phyloP scores from a whole-genome alignment of 2,797 vertebrate genomes.

The Megalops cyprinoides region DNA sequence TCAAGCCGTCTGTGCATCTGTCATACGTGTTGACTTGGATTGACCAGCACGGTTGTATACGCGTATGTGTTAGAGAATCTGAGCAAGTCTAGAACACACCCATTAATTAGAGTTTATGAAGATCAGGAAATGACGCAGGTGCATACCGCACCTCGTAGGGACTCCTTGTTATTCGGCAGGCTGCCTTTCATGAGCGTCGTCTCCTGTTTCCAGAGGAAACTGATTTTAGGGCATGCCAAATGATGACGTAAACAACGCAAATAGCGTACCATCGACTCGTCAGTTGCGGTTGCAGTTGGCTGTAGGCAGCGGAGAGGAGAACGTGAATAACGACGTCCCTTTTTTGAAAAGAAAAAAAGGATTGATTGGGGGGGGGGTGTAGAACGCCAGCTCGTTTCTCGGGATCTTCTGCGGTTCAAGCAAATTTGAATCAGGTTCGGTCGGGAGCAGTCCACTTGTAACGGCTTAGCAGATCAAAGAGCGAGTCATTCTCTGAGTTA shows the following conservation, averaged over 20 bases:
- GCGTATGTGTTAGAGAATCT: neutral
- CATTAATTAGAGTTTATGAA: conserved; percentile 33
- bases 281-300: conserved; percentile 7
- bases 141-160: conserved; percentile 54
- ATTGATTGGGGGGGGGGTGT: conserved; percentile 35
- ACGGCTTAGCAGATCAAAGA: conserved; percentile 38
- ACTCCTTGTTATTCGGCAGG: conserved; percentile 41
- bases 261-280: conserved; percentile 50
- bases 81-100: conserved; percentile 9
- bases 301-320: conserved; percentile 37
- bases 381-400: conserved; percentile 59
- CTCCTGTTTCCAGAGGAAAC: neutral
- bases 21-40: neutral
- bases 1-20: no score
- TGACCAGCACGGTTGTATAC: no score
- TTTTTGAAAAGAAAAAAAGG: conserved; percentile 37
- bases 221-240: conserved; percentile 19
- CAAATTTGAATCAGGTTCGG: conserved; percentile 39
- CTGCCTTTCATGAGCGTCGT: neutral
- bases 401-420: conserved; percentile 51
- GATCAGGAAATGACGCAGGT: conserved; percentile 47
- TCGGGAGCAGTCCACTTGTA: conserved; percentile 57
- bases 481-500: conserved; percentile 30
- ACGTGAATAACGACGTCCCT: conserved; percentile 60
- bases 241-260: conserved; percentile 53